These are phyloP conservation scores for Carettochelys insculpta DNA, from an alignment of 2,113 vertebrate species.

Conservation along the genomic window DNA sequence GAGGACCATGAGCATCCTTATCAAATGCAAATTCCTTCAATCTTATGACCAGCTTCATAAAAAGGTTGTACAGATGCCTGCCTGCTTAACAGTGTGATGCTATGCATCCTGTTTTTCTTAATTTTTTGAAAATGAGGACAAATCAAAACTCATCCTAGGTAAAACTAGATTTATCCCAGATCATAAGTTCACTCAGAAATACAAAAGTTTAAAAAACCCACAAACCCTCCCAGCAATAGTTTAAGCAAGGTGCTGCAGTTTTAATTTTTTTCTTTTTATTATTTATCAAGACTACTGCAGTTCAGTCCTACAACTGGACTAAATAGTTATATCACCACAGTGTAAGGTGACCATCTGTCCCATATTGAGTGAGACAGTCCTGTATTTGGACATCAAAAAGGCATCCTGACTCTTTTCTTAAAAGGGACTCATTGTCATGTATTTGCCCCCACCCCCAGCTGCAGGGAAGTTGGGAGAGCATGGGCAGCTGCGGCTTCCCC, in stretches of 20 bases:
- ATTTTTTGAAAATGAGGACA: conserved; percentile 81
- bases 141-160: conserved; percentile 71
- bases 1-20: conserved; percentile 51
- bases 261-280: conserved; percentile 46
- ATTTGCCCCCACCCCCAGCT: too few relatives aligned
- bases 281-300: neutral
- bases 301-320: conserved; percentile 38
- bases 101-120: conserved; percentile 78
- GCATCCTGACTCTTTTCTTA: too few relatives aligned
- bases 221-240: conserved; percentile 46
- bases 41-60: neutral
- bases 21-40: conserved; percentile 33
- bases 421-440: too few relatives aligned
- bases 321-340: conserved; percentile 41
- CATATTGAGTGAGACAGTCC: too few relatives aligned
- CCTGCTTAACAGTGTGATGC: conserved; percentile 53
- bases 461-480: too few relatives aligned
- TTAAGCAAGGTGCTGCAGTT: conserved; percentile 62
- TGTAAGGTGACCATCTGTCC: too few relatives aligned
- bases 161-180: conserved; percentile 77
- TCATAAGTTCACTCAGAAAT: conserved; percentile 69
- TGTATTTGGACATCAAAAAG: too few relatives aligned
- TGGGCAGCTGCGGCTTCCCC: too few relatives aligned
- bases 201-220: conserved; percentile 42
- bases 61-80: conserved; percentile 68